phyloP scores from a whole-genome alignment of 2,888 invertebrate genomes.

The Rhamphomyia laevipes region DNA sequence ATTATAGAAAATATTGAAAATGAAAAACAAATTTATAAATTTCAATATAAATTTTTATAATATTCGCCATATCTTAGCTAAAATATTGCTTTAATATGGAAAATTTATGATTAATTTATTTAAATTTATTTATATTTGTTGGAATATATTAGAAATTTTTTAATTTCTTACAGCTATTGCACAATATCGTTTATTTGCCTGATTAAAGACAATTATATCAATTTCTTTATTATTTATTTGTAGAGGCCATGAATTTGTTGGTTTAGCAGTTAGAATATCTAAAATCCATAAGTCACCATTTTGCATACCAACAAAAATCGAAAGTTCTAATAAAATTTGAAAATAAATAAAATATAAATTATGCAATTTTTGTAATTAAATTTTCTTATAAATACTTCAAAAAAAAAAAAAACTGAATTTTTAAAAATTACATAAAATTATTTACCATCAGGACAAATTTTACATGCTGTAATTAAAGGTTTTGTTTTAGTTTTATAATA shows the following conservation, averaged over 20 bases:
- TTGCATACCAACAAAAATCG: slow-evolving; percentile 46
- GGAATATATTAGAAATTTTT: background rate
- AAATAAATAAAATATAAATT: background rate
- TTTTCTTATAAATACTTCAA: background rate
- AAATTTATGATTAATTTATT: background rate
- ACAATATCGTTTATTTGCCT: slow-evolving; percentile 40
- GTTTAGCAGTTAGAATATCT: slow-evolving; percentile 44
- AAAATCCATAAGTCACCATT: slow-evolving; percentile 49
- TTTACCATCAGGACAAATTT: no score
- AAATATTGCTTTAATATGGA: background rate
- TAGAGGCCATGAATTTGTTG: slow-evolving; percentile 38
- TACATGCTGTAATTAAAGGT: background rate
- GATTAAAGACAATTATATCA: slow-evolving; percentile 42
- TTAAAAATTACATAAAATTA: background rate
- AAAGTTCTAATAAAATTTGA: slow-evolving; percentile 34
- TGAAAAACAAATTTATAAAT: no score
- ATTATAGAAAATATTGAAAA: slow-evolving; percentile 16
- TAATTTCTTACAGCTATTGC: slow-evolving; percentile 43
- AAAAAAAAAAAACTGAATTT: background rate
- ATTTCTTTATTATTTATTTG: slow-evolving; percentile 40
- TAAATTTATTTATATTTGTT: no score
- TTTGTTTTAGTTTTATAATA: background rate
- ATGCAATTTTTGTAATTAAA: background rate
- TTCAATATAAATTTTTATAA: no score
- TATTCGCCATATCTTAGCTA: no score